A percentile compares a stretch with the other conserved stretches of the same genome.
Conservation (phyloP, 1,140 invertebrate genomes). For the Centruroides sculpturatus region DNA sequence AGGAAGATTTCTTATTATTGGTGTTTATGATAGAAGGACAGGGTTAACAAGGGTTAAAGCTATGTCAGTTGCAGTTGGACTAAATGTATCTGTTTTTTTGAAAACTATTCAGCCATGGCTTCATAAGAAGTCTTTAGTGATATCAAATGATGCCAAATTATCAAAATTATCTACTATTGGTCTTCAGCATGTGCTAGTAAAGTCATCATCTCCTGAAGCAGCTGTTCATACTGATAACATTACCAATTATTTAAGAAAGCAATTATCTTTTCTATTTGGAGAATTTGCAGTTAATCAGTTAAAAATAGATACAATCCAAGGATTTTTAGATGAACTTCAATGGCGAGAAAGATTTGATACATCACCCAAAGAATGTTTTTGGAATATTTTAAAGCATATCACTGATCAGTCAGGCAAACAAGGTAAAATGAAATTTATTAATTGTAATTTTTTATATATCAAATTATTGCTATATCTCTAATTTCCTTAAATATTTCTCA, state of each 20-base stretch:
- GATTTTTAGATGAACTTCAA: not conserved
- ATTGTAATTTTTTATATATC: too few species aligned
- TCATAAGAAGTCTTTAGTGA: not conserved
- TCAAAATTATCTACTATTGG: not conserved
- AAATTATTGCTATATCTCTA: too few species aligned
- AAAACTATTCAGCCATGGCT: not conserved
- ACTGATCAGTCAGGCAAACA: too few species aligned
- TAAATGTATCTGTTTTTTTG: not conserved
- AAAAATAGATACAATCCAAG: not conserved
- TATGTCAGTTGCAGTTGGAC: not conserved
- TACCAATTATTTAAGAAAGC: not conserved
- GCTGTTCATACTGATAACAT: not conserved
- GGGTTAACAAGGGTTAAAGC: not conserved
- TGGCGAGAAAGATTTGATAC: not conserved
- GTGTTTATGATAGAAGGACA: not conserved
- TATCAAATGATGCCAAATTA: not conserved
- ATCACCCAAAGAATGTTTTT: not conserved
- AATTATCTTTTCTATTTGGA: not conserved
- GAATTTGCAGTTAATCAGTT: not conserved
- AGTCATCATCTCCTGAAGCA: not conserved
- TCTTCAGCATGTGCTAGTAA: not conserved
- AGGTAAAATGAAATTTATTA: too few species aligned
- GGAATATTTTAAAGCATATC: slow-evolving; percentile 3
- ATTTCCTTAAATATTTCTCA: too few species aligned
- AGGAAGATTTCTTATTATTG: not conserved